Conservation (phyloP, 2,797 vertebrate species). For the Cuculus canorus region DNA sequence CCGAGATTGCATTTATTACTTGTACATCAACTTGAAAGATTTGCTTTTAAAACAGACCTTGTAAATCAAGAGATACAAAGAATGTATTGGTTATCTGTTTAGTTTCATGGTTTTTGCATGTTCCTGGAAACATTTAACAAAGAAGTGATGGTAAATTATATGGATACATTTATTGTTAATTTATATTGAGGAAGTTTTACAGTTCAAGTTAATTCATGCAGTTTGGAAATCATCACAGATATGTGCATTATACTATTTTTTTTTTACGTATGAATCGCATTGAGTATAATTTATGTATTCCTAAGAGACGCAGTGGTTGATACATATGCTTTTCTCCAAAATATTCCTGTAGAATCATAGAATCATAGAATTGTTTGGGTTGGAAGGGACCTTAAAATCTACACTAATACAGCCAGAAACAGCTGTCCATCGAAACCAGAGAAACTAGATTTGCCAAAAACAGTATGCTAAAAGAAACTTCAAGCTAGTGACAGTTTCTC, state of each 20-base stretch:
- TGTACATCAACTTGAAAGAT: not conserved
- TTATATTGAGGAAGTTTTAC: not conserved
- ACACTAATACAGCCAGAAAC: not conserved
- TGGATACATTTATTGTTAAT: not conserved
- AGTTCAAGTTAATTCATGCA: not conserved
- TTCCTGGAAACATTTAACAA: not conserved
- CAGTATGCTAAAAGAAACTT: not conserved
- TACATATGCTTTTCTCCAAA: not conserved
- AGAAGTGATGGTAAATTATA: not conserved
- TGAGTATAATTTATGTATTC: not conserved
- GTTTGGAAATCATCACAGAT: not conserved
- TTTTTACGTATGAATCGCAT: not conserved
- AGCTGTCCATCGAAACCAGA: not conserved
- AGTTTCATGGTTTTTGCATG: not conserved
- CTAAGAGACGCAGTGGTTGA: not conserved
- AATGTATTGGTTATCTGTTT: not conserved
- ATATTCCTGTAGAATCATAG: not conserved
- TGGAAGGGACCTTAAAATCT: not conserved
- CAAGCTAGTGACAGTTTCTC: not conserved
- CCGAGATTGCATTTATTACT: slow-evolving; percentile 26
- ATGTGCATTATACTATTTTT: not conserved
- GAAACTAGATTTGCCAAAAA: not conserved
- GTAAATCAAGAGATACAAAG: slow-evolving; percentile 32
- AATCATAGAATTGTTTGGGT: too few species aligned
- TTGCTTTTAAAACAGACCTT: slow-evolving; percentile 13